Base-by-base conservation (phyloP, 2,888 invertebrate species). In the Mesochorus sp. region DNA sequence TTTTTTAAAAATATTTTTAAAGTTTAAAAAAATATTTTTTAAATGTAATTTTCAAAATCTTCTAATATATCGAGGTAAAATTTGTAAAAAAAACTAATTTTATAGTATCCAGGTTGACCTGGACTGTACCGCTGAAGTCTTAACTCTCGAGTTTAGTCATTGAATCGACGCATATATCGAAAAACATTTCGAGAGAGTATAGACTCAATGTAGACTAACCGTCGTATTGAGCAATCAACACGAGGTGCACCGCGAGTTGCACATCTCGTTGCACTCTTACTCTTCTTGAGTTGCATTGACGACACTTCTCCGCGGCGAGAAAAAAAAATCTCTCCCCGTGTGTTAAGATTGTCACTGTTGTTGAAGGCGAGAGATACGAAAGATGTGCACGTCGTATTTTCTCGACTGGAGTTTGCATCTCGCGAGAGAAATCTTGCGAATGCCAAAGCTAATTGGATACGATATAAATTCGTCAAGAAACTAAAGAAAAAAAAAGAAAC, bases 371-470 rank as follows among this genome's bases (percentile, higher is more conserved):
- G 61, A 62, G 61, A 61, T 49, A 57, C 42, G 42, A 49, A 59
- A 74, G 42, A 21, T 59, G 47, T 31, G 28, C 17, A 67, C 62
- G 66, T 67, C 28, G 19, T 57, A 61, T 72, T 77, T 67, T 68
- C 73, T 62, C 26, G 12, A 31, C 44, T 44, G 2, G 44, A 53
- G 53, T 28, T 37, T 6, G 31, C 39, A 67, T 44, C 61, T 62
- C 55, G 59, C 39, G 14, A 82, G 84, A 83, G 82, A 85, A 83
- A 82, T 77, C 82, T 80, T 79, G 77, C 66, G 68, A 71, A 82
- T 84, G 87, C 85, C 87, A 83, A 82, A 81, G 82, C 85, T 89
- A 88, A 89, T 89, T 88, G 88, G 87, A 88, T 82, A 83, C 84
- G 85, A 86, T n/a, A n/a, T 87, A 84, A 87, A 88, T 87, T 86